Base-by-base conservation (phyloP, 2,888 invertebrate species). In the Cotesia congregata region DNA sequence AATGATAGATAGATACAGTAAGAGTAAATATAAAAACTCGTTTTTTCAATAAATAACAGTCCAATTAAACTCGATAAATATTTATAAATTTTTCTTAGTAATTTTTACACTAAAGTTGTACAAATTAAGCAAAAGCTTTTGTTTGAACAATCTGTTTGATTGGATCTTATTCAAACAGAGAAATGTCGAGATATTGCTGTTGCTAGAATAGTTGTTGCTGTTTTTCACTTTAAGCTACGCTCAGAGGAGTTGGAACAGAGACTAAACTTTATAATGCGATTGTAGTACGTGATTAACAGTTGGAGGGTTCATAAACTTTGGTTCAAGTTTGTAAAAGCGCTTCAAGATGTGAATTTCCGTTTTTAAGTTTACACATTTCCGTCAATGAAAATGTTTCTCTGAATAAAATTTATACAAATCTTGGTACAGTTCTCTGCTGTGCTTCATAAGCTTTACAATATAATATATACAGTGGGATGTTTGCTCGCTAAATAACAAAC, bases 201-300 rank as follows among this genome's bases (percentile, higher is more conserved):
- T 50, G 50, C 12, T 50, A 12, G 50, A 50, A 50, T 50, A 50
- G 6, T 62, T n/a, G 15, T 7, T 15, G 9, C 5, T 61, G 30
- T 62, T 17, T 72, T 64, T 61, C 39, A 38, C 17, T 72, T 38
- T 72, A 30, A 30, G 71, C 39, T 62, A 38, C 20, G 62, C 38
- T n/a, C 15, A 3, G 39, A 72, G 7, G 39, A 72, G 60, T 38
- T 72, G 6, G 17, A 15, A 30, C 17, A 17, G 30, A 76, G 50
- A 68, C 61, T 38, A 62, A 76, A 76, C 61, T 76, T 76, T 76
- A 68, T 76, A 76, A 76, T 76, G 30, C 68, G 76, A 76, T 76
- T 76, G 68, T 72, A 72, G 64, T 72, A 64, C 72, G 50, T 72
- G 72, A 72, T 73, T 76, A 73, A 72, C 68, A 72, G 68, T 76